Conservation (phyloP, 2,888 invertebrate genomes). For the Meiosimyza decipiens region DNA sequence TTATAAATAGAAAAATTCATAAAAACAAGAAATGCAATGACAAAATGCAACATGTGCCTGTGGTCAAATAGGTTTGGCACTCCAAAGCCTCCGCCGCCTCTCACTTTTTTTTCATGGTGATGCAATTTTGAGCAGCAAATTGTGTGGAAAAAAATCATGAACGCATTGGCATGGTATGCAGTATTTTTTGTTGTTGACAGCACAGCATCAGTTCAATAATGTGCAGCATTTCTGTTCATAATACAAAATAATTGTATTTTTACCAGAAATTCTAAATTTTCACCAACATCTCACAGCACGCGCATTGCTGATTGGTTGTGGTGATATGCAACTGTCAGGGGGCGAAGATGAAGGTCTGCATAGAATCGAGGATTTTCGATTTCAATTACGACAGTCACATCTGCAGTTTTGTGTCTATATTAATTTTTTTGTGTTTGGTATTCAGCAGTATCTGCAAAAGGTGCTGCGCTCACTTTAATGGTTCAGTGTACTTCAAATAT, state of each 20-base stretch:
- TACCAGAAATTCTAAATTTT: conserved; percentile 45
- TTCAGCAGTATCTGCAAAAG: no score
- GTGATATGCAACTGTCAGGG: no score
- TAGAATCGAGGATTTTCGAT: no score
- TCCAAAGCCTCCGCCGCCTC: no score
- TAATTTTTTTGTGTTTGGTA: no score
- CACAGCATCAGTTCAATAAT: background rate
- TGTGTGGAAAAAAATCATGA: background rate
- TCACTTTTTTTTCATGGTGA: background rate
- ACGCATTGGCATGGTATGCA: conserved; percentile 12
- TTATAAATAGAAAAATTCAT: background rate
- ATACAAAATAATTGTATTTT: conserved; percentile 41
- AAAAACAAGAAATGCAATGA: background rate
- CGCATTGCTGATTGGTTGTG: no score
- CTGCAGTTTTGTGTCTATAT: no score
- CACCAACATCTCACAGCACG: conserved; percentile 35
- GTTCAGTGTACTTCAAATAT: no score
- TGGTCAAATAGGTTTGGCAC: background rate
- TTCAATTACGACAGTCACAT: no score
- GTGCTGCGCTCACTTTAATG: no score
- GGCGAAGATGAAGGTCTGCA: no score
- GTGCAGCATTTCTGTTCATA: conserved; percentile 27
- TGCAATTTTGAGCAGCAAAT: conserved; percentile 13
- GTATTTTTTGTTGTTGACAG: background rate
- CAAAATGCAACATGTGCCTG: background rate